Evolutionary conservation across 2,888 invertebrate genomes (phyloP).

Genomic region (Melanostoma scalare): DNA sequence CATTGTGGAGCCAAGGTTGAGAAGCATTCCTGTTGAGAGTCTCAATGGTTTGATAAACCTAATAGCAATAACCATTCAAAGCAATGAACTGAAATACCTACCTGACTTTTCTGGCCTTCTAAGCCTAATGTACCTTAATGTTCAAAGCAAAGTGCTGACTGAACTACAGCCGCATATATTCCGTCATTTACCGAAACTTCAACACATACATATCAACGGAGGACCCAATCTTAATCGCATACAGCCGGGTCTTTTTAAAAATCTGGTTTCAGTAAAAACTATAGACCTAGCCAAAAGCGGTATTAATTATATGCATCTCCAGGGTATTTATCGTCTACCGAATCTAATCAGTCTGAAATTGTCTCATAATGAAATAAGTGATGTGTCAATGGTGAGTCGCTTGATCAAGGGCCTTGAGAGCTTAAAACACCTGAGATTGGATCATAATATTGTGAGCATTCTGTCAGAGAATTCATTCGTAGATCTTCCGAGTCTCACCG

Average conservation of each 20-base stretch:
- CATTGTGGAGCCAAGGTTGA: slow-evolving; percentile 91
- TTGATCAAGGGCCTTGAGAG: slow-evolving; percentile 89
- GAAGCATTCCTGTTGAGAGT: slow-evolving; percentile 90
- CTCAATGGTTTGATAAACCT: slow-evolving; percentile 88
- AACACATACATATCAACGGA: slow-evolving; percentile 89
- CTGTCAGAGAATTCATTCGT: slow-evolving; percentile 91
- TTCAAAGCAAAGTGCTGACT: slow-evolving; percentile 87
- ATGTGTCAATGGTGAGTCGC: slow-evolving; percentile 91
- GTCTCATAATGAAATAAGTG: slow-evolving; percentile 88
- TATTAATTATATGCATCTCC: slow-evolving; percentile 89
- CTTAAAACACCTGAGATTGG: slow-evolving; percentile 87
- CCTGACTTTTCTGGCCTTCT: slow-evolving; percentile 88
- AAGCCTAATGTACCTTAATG: slow-evolving; percentile 88
- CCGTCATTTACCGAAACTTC: slow-evolving; percentile 87
- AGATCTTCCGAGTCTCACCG: slow-evolving; percentile 88
- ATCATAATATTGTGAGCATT: slow-evolving; percentile 87
- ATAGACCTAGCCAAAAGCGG: slow-evolving; percentile 91
- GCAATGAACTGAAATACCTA: slow-evolving; percentile 88
- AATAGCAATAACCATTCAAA: slow-evolving; percentile 92
- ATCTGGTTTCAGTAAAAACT: slow-evolving; percentile 86
- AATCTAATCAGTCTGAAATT: slow-evolving; percentile 87
- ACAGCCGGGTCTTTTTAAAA: slow-evolving; percentile 89
- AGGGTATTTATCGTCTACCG: slow-evolving; percentile 88
- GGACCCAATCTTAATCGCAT: slow-evolving; percentile 86
- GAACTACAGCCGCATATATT: slow-evolving; percentile 88